Evolutionary conservation across 2,113 vertebrate species (phyloP).

Genomic region (Narcine bancroftii): DNA sequence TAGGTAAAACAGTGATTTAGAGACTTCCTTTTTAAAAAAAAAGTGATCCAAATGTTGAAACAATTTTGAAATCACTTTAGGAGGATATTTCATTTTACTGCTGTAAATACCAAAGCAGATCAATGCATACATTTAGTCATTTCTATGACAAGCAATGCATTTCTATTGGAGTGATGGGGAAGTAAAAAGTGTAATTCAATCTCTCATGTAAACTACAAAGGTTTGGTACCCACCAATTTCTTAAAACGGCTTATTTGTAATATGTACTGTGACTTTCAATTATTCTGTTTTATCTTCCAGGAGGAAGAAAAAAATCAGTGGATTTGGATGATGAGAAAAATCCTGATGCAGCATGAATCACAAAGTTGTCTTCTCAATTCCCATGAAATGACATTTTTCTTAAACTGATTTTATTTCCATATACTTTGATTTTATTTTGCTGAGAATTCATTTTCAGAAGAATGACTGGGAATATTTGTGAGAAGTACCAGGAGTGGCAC

Average conservation of each 20-base stretch:
- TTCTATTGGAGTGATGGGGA: slow-evolving; percentile 1
- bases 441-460: background rate
- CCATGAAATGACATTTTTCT: background rate
- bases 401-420: background rate
- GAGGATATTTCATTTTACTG: slow-evolving; percentile 24
- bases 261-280: slow-evolving; percentile 23
- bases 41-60: background rate
- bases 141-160: background rate
- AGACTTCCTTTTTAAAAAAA: background rate
- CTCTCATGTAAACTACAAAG: slow-evolving; percentile 1
- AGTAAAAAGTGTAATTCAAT: slow-evolving; percentile 17
- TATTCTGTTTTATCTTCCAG: background rate
- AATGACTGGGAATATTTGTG: background rate
- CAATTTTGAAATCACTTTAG: background rate
- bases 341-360: background rate
- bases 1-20: background rate
- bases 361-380: slow-evolving; percentile 2
- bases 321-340: background rate
- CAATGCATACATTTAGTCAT: background rate
- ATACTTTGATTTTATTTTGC: background rate
- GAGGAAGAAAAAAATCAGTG: background rate
- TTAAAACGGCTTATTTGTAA: slow-evolving; percentile 28
- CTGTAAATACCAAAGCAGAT: background rate
- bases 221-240: background rate
- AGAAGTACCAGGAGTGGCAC: background rate